Base-by-base conservation (phyloP, 2,797 vertebrate species). In the Molothrus ater region DNA sequence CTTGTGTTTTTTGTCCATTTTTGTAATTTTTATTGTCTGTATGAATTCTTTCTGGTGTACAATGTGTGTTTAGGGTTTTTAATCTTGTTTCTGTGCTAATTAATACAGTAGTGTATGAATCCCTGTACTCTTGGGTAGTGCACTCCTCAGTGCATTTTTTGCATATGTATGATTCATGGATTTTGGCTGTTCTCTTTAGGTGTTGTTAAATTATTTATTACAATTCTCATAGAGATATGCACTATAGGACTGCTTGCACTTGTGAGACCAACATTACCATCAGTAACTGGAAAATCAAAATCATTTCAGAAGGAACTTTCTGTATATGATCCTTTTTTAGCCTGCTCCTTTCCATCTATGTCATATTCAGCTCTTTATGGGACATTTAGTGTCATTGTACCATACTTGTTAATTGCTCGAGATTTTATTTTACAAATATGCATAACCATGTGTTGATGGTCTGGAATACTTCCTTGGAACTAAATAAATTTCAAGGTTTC, bases 381-480 rank as follows among this genome's bases (percentile, higher is more conserved):
- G 74, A 6, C 38, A 36, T 76, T 88, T 25, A n/a, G 19, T 69
- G 70, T 80, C 93, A 72, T 48, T 18, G 26, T 70, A 50, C 17
- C 36, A 40, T 0, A 0, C 34, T 80, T 90, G 16, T 53, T 79
- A 61, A 80, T 86, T 68, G 24, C 36, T 65, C 32, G 82, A 86
- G 32, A 69, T 65, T 89, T 80, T 81, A 28, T 92, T 95, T 87
- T 80, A n/a, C 74, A 79, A 78, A 61, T 90, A 63, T 13, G 18
- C 56, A 28, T 75, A 64, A 24, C 31, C 5, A 3, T 68, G 42
- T 76, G 40, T 32, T 83, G n/a, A 38, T 66, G 19, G 43, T 59
- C 29, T 53, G 60, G 65, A 89, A 76, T 68, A 57, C 17, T 92
- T 90, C 32, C 17, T 71, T 74, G n/a, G 54, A 80, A 86, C 56